These are phyloP conservation scores for Ceratina calcarata DNA, from an alignment of 1,140 invertebrate genomes.

Conservation along the genomic window DNA sequence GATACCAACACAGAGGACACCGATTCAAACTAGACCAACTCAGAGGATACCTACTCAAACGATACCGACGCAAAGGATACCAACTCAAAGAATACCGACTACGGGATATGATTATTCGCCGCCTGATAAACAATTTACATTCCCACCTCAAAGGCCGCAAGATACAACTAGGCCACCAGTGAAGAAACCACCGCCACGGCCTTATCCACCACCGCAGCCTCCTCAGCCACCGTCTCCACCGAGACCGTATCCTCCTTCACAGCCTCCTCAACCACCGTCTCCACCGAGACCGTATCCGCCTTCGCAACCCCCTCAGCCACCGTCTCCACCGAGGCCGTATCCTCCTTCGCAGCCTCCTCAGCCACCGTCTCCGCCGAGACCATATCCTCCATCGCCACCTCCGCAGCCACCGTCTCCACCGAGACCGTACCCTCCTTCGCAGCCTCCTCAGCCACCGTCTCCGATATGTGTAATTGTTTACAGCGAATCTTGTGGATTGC, in stretches of 20 bases:
- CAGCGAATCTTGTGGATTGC: slow-evolving; percentile 71
- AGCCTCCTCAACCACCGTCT: not conserved
- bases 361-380: not conserved
- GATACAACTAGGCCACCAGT: too few species aligned
- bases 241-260: not conserved
- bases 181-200: too few species aligned
- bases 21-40: not conserved
- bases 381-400: not conserved
- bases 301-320: not conserved
- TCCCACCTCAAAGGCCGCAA: not conserved
- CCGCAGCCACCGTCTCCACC: not conserved
- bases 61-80: too few species aligned
- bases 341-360: not conserved
- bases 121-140: not conserved
- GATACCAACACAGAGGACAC: not conserved
- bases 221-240: slow-evolving; percentile 4
- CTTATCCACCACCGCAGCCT: too few species aligned
- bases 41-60: not conserved
- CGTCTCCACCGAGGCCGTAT: not conserved
- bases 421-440: not conserved
- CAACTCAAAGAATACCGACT: not conserved
- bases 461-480: slow-evolving; percentile 43
- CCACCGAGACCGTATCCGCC: slow-evolving; percentile 22
- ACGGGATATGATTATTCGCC: not conserved
- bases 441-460: not conserved